Conservation (phyloP, 2,797 vertebrate species). For the Danio albolineatus region DNA sequence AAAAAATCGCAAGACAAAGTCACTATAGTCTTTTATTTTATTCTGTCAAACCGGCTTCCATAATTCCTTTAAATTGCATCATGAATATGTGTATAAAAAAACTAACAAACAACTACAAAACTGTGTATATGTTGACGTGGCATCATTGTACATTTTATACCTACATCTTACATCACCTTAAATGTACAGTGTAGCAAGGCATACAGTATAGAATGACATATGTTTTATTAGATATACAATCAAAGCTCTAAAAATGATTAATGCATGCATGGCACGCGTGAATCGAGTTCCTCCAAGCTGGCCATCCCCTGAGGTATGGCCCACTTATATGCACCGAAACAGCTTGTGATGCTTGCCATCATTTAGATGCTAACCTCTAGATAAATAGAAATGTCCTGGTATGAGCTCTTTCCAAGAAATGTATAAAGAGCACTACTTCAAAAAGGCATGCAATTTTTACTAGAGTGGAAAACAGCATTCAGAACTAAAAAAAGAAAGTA, state of each 20-base stretch:
- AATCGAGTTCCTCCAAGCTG: constrained; percentile 28
- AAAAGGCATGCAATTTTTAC: not conserved
- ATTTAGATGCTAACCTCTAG: constrained; percentile 47
- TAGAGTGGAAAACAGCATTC: no score
- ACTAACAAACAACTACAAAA: not conserved
- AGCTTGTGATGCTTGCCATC: constrained; percentile 28
- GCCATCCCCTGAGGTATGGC: constrained; percentile 55
- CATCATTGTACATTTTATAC: not conserved
- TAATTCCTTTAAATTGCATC: no score
- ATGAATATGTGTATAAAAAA: no score
- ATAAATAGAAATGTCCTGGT: constrained; percentile 11
- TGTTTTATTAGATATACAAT: constrained; percentile 36
- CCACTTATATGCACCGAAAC: constrained; percentile 53
- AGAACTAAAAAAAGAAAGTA: no score
- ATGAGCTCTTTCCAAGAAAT: not conserved
- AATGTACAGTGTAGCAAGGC: not conserved
- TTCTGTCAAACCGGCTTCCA: no score
- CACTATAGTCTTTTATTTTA: no score
- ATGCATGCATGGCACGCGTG: constrained; percentile 55
- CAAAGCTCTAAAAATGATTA: constrained; percentile 52
- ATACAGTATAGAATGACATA: not conserved
- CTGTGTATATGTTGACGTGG: not conserved
- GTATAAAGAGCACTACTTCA: not conserved
- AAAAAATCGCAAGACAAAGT: no score
- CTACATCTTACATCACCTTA: not conserved